A percentile compares a stretch with the other conserved stretches of the same genome.
Conservation (phyloP, 2,888 invertebrate genomes). For the Drosophila histrio region DNA sequence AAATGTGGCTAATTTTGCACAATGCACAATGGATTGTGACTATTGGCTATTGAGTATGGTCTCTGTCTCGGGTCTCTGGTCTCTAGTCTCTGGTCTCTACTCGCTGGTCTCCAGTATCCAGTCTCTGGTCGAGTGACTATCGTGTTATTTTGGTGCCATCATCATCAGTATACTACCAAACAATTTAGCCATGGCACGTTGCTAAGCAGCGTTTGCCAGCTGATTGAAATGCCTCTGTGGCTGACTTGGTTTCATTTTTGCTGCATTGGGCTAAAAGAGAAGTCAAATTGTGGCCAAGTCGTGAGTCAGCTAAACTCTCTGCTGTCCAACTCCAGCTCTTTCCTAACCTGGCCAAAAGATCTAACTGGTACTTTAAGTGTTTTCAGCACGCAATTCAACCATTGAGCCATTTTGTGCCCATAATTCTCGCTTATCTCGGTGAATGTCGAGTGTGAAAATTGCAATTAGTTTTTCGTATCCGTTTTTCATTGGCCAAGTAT, state of each 20-base stretch:
- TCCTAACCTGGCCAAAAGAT: constrained; percentile 50
- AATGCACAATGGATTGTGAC: constrained; percentile 54
- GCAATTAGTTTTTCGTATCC: constrained; percentile 54
- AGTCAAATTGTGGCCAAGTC: constrained; percentile 71
- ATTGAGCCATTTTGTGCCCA: constrained; percentile 48
- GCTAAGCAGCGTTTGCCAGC: constrained; percentile 36
- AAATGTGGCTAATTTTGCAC: constrained; percentile 71
- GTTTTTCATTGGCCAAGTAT: constrained; percentile 16
- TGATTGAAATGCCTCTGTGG: constrained; percentile 69
- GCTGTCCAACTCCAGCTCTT: constrained; percentile 19
- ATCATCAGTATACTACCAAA: constrained; percentile 15
- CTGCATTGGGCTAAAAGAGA: constrained; percentile 26
- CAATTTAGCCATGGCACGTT: constrained; percentile 67
- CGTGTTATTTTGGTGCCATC: constrained; percentile 18
- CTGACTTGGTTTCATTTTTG: constrained; percentile 56
- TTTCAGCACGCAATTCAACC: constrained; percentile 64
- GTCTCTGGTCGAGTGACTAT: constrained; percentile 14
- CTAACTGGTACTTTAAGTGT: constrained; percentile 51
- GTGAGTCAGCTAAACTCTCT: constrained; percentile 71
- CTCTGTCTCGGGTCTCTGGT: not conserved
- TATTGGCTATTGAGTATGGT: constrained; percentile 18
- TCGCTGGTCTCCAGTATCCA: not conserved
- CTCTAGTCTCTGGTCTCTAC: not conserved
- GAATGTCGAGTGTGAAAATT: constrained; percentile 55
- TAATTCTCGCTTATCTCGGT: constrained; percentile 45